Base-by-base conservation (phyloP, 2,797 vertebrate species). In the Acanthiza pusilla region DNA sequence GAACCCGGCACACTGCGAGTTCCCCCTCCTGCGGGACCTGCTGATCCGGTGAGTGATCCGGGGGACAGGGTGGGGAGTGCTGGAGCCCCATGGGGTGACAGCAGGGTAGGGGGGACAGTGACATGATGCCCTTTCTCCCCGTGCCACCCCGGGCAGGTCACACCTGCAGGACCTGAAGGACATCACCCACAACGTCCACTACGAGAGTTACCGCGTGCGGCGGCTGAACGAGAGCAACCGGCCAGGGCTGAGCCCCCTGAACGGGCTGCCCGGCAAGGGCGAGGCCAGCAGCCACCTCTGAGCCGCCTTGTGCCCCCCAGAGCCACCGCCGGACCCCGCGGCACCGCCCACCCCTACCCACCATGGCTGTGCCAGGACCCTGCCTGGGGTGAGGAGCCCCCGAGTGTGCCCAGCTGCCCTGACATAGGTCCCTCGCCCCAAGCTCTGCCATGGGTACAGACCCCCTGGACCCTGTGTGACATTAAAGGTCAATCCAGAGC, bases 151-250 rank as follows among this genome's bases (percentile, higher is more conserved):
- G 45, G 43, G 43, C 94, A 99, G 99, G 92, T 99, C 99, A 77
- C 99, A 99, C 96, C 98, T 99, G 86, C 99, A 99, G 96, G 99
- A 99, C 96, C 98, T 99, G 97, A 99, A 99, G 97, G 99, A 99
- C 81, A 99, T 99, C 94, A 99, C 99, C 34, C 99, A 99, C 97
- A 98, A 98, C 22, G 98, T 99, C 95, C 99, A 99, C 97, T 99
- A 99, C 0, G 99, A 99, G 97, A 98, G 98, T 22, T 99, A 99
- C 91, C 98, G 99, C 0, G 97, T 99, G 42, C 96, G 89, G 70
- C 98, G 99, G 67, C 98, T 99, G 94, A 99, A 98, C 2, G 98
- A 99, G 97, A 99, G 98, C 98, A 99, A 98, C 95, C 97, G 96
- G 89, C 97, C 97, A 4, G 81, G 66, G 36, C 94, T 97, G 93